Percentiles rank a stretch among this genome's conserved stretches.
phyloP scores from a whole-genome alignment of 2,113 vertebrate genomes.

The Tupaia tana region DNA sequence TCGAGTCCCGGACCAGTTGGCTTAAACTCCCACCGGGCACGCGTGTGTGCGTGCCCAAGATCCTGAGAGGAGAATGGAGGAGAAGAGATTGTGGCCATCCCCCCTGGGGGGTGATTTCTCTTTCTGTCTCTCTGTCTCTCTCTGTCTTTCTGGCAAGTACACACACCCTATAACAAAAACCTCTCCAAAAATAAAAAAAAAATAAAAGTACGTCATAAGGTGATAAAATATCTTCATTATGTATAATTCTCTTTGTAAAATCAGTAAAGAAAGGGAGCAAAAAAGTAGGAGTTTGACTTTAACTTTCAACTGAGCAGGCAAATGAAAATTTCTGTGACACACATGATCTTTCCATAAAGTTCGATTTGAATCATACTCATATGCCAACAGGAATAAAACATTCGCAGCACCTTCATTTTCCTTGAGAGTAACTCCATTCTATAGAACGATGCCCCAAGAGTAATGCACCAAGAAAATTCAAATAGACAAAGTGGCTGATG shows the following conservation, averaged over 20 bases:
- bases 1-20: too few species aligned
- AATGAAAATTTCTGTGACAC: slow-evolving; percentile 5
- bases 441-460: not conserved
- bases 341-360: slow-evolving; percentile 22
- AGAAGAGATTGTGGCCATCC: too few species aligned
- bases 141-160: too few species aligned
- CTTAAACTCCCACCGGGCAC: too few species aligned
- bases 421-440: not conserved
- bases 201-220: not conserved
- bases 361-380: not conserved
- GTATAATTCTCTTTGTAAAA: not conserved
- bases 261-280: not conserved
- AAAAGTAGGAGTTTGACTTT: not conserved
- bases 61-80: too few species aligned
- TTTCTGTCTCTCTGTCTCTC: too few species aligned
- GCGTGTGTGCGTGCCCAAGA: too few species aligned
- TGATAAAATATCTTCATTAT: not conserved
- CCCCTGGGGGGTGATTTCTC: too few species aligned
- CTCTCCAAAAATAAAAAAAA: too few species aligned
- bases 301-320: not conserved
- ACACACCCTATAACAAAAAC: too few species aligned
- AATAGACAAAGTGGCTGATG: not conserved
- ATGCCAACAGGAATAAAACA: slow-evolving; percentile 21
- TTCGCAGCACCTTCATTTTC: not conserved
- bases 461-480: not conserved